These are phyloP conservation scores for Ectemnius continuus DNA, from an alignment of 2,888 invertebrate genomes.

Conservation along the genomic window DNA sequence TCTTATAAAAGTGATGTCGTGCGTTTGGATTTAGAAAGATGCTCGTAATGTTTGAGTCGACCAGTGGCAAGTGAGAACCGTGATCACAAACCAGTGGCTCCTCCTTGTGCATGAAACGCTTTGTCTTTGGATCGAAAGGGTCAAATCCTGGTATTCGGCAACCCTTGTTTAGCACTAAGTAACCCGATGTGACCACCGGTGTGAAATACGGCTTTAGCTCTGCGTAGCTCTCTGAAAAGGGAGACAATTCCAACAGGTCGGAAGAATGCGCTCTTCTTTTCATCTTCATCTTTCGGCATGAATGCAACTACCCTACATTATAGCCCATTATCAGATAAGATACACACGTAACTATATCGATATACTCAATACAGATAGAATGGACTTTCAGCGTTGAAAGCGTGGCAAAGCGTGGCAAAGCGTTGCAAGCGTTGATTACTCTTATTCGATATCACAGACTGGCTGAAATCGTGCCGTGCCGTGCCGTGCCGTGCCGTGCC, in stretches of 20 bases:
- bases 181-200: conserved; percentile 67
- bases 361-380: too few relatives aligned
- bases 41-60: conserved; percentile 81
- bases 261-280: not conserved
- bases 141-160: conserved; percentile 84
- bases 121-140: conserved; percentile 81
- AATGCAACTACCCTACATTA: not conserved
- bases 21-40: conserved; percentile 80
- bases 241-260: too few relatives aligned
- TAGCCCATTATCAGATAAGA: too few relatives aligned
- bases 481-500: too few relatives aligned
- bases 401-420: too few relatives aligned
- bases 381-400: too few relatives aligned
- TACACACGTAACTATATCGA: too few relatives aligned
- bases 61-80: conserved; percentile 79
- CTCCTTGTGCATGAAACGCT: conserved; percentile 80
- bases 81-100: conserved; percentile 79
- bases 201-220: conserved; percentile 27
- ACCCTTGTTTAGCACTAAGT: conserved; percentile 82
- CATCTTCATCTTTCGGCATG: not conserved
- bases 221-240: conserved; percentile 50
- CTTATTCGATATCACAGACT: too few relatives aligned
- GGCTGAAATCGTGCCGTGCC: too few relatives aligned
- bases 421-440: too few relatives aligned
- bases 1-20: conserved; percentile 79